A percentile compares a stretch with the other conserved stretches of the same genome.
Evolutionary conservation across 2,113 vertebrate species (phyloP).

Genomic region (Riparia riparia): DNA sequence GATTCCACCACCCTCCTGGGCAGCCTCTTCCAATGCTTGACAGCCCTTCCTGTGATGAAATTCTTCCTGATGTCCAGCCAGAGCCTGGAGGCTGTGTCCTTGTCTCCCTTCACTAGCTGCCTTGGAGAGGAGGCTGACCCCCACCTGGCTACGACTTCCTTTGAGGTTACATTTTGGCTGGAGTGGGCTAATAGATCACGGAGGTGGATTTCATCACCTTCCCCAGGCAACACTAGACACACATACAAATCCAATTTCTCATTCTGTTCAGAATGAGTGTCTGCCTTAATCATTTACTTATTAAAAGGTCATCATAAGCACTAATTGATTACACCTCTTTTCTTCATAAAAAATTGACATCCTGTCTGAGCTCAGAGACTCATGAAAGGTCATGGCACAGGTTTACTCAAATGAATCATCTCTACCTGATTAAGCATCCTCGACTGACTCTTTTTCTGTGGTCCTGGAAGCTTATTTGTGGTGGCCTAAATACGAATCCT

Average conservation of each 20-base stretch:
- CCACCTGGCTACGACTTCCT: not conserved
- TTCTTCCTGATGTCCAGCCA: not conserved
- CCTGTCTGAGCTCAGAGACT: not conserved
- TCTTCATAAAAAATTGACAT: slow-evolving; percentile 29
- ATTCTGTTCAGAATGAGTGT: not conserved
- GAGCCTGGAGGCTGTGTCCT: not conserved
- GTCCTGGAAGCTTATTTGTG: not conserved
- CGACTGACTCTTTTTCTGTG: not conserved
- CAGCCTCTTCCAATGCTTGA: not conserved
- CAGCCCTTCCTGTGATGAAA: not conserved
- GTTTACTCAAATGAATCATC: slow-evolving; percentile 15
- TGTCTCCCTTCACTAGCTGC: not conserved
- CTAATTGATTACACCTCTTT: slow-evolving; percentile 17
- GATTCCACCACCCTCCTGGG: not conserved
- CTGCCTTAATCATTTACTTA: slow-evolving; percentile 3
- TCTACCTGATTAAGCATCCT: not conserved
- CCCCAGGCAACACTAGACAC: not conserved
- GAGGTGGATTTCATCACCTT: not conserved
- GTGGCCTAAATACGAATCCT: not conserved
- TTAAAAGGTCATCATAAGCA: slow-evolving; percentile 53
- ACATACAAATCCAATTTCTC: not conserved
- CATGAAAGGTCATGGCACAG: slow-evolving; percentile 1
- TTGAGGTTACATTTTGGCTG: not conserved
- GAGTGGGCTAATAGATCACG: not conserved
- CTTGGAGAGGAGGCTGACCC: not conserved